Evolutionary conservation across 2,113 vertebrate species (phyloP), one percentile per base, ranked within the genome.

Genomic region (Orycteropus afer): DNA sequence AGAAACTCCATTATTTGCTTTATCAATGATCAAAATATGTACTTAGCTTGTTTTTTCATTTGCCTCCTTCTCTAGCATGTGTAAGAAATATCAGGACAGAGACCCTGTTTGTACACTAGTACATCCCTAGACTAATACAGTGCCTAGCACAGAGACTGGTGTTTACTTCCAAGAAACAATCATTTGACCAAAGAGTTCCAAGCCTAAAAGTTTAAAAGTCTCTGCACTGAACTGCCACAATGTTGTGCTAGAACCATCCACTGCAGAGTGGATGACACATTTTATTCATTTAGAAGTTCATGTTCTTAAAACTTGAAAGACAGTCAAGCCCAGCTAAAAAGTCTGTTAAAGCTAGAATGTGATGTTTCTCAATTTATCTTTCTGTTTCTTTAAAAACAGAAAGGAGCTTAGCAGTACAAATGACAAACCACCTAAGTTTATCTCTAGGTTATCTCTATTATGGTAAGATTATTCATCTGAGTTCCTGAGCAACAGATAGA

Each of bases 221-320:
- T 88, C 85, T 65, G 37, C 29, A 55, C 32, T 9, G 27, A 45
- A 40, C 57, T 77, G 34, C 61, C 9, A 20, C 22, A 27, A 45
- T 73, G 12, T 37, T 40, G 5, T n/a, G 23, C n/a, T 40, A 61
- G 55, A 81, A 89, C 55, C 23, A 25, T n/a, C 25, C 10, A 51
- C 11, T 11, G 23, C 1, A 37, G 25, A 90, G 27, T n/a, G 84
- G 49, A 74, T 91, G 89, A 80, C 11, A 45, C 3, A 61, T 49
- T 78, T 78, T 57, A 10, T 73, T 22, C 47, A 27, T 45, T 73
- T 59, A 89, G 23, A 90, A 80, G 80, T 20, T n/a, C 9, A 34
- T 3, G 42, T 87, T 89, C n/a, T 86, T 85, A 61, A 93, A 86
- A 80, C 45, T 79, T 27, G 49, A 77, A 95, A 71, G 65, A 91